Evolutionary conservation across 2,797 vertebrate genomes (phyloP).

Genomic region (Rachycentron canadum): DNA sequence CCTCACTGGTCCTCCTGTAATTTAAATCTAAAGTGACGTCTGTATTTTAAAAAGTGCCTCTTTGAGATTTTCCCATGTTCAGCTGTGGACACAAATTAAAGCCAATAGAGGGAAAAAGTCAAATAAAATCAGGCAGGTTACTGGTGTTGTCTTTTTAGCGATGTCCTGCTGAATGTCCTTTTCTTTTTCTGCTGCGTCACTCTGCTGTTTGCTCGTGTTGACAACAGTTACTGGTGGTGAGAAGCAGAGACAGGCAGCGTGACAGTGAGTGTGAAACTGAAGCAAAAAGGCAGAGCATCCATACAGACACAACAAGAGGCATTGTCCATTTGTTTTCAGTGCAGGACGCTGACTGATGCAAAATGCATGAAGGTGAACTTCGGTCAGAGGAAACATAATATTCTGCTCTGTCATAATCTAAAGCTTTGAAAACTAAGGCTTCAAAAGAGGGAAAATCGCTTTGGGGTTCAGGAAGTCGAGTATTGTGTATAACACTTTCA

Average conservation of each 20-base stretch:
- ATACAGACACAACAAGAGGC: slow-evolving; percentile 27
- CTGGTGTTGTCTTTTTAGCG: neutral
- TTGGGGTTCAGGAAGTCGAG: neutral
- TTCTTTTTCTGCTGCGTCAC: neutral
- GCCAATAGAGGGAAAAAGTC: too few relatives aligned
- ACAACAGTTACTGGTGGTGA: neutral
- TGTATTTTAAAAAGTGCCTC: too few relatives aligned
- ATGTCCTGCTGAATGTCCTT: neutral
- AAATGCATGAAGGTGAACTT: too few relatives aligned
- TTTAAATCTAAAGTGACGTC: too few relatives aligned
- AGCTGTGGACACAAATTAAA: too few relatives aligned
- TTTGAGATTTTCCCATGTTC: too few relatives aligned
- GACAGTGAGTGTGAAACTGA: neutral
- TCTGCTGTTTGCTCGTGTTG: neutral
- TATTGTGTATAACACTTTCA: neutral
- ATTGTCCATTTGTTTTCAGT: slow-evolving; percentile 18
- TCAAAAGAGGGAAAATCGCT: neutral
- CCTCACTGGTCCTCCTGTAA: too few relatives aligned
- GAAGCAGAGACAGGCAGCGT: neutral
- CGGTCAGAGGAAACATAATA: neutral
- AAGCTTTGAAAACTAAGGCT: too few relatives aligned
- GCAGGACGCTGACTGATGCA: slow-evolving; percentile 2
- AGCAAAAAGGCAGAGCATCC: neutral
- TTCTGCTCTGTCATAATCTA: neutral
- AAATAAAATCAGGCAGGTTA: too few relatives aligned